Evolutionary conservation across 2,113 vertebrate genomes (phyloP), one percentile per base, ranked within the genome.

Genomic region (Herpetotheres cachinnans): DNA sequence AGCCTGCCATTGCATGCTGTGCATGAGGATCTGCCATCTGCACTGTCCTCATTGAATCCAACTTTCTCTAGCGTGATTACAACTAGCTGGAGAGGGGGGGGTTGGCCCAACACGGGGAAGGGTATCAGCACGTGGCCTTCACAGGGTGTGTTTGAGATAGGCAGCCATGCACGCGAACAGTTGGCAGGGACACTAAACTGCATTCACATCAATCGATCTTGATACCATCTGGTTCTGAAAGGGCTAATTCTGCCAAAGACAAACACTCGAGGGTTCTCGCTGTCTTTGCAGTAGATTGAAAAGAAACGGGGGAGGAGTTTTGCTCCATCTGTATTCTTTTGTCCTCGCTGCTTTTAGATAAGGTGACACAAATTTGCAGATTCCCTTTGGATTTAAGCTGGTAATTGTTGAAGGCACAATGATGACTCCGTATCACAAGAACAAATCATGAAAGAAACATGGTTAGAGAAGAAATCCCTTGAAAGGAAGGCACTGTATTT

Each of bases 201-300:
- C 42, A 1, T 61, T 66, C 52, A 34, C 72, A 77, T 86, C 69
- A 20, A 29, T 72, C 4, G 3, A 44, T 82, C 82, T 44, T 61
- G 61, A n/a, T 70, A 61, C 78, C 70, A 46, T 71, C 78, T 88
- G 62, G 27, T 44, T 73, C 59, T 85, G 54, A 82, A 93, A 93
- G 62, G 34, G 73, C 36, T 70, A 24, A 66, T 86, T 94, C 88
- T 77, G 74, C 62, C 77, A 7, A 65, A 87, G 50, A 59, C 24
- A 87, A 70, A 59, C 38, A 34, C 24, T 67, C 0, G 0, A 34
- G 4, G 14, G 25, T 42, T 84, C 76, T 86, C 0, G 0, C 21
- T 3, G 0, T 38, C 56, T 78, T 55, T 76, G n/a, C 0, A 0
- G 26, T 5, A 12, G 73, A 13, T 22, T 50, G 81, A 40, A 89